A percentile compares a stretch with the other conserved stretches of the same genome.
These are phyloP conservation scores for Macrotus californicus DNA, from an alignment of 2,113 vertebrate genomes.

Conservation along the genomic window DNA sequence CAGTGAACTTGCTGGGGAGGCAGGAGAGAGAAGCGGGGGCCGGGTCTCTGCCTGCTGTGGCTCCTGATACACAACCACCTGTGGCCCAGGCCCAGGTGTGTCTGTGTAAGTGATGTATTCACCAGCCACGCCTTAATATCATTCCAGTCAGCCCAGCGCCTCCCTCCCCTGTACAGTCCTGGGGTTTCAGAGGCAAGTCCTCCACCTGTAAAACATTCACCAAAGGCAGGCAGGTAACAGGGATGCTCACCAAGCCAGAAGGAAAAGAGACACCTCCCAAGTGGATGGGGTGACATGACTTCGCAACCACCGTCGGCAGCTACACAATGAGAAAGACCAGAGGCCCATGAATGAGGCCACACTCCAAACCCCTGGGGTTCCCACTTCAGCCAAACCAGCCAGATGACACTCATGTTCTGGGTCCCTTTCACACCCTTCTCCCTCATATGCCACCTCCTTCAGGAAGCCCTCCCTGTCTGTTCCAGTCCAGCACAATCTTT, in stretches of 20 bases:
- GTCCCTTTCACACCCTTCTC: too few species aligned
- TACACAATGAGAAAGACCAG: background rate
- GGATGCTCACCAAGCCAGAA: constrained; percentile 54
- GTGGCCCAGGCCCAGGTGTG: constrained; percentile 48
- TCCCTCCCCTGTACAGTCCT: constrained; percentile 65
- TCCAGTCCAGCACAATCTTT: background rate
- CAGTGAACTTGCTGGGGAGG: background rate
- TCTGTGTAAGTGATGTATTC: constrained; percentile 67
- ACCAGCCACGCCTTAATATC: constrained; percentile 54
- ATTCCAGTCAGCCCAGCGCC: constrained; percentile 62
- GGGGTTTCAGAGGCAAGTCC: constrained; percentile 72
- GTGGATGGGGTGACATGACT: background rate
- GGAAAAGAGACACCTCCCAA: constrained; percentile 62
- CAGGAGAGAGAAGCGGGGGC: background rate
- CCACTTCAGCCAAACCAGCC: background rate
- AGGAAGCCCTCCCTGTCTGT: background rate
- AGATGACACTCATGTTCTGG: too few species aligned
- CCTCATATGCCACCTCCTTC: background rate
- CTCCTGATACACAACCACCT: background rate
- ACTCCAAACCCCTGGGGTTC: background rate
- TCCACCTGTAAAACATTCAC: constrained; percentile 54
- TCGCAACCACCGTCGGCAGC: background rate
- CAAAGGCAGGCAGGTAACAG: constrained; percentile 68
- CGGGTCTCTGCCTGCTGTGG: background rate
- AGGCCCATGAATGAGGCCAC: too few species aligned